phyloP scores from a whole-genome alignment of 2,113 vertebrate species.

The Emydura subglobosa region DNA sequence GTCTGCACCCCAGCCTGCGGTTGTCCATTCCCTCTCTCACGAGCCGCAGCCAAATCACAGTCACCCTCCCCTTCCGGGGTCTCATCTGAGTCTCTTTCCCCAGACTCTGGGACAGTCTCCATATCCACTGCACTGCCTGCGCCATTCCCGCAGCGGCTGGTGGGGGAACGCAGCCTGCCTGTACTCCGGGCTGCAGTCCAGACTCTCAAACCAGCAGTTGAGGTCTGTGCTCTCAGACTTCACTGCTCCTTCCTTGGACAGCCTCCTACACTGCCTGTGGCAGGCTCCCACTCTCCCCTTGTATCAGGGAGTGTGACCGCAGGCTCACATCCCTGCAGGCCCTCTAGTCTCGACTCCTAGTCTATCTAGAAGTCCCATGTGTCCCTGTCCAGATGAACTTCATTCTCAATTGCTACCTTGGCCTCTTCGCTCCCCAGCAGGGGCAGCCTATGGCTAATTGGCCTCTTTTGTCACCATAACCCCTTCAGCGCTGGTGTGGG shows the following conservation, averaged over 20 bases:
- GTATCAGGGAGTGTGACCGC: not conserved
- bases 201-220: not conserved
- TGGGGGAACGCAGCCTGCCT: not conserved
- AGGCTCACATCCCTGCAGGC: not conserved
- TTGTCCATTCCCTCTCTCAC: not conserved
- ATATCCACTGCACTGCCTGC: not conserved
- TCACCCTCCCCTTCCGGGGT: too few species aligned
- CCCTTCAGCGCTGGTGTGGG: not conserved
- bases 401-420: too few species aligned
- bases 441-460: not conserved
- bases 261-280: not conserved
- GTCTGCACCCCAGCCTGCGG: not conserved
- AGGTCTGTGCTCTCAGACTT: not conserved
- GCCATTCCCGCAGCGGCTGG: not conserved
- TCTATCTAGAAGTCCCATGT: not conserved
- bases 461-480: not conserved
- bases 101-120: too few species aligned
- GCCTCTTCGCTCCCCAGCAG: not conserved
- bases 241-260: not conserved
- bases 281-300: not conserved
- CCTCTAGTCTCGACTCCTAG: not conserved
- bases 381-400: not conserved
- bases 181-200: too few species aligned
- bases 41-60: not conserved
- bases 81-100: not conserved